A percentile compares a stretch with the other conserved stretches of the same genome.
phyloP scores from a whole-genome alignment of 2,113 vertebrate genomes.

The Nothocercus julius region DNA sequence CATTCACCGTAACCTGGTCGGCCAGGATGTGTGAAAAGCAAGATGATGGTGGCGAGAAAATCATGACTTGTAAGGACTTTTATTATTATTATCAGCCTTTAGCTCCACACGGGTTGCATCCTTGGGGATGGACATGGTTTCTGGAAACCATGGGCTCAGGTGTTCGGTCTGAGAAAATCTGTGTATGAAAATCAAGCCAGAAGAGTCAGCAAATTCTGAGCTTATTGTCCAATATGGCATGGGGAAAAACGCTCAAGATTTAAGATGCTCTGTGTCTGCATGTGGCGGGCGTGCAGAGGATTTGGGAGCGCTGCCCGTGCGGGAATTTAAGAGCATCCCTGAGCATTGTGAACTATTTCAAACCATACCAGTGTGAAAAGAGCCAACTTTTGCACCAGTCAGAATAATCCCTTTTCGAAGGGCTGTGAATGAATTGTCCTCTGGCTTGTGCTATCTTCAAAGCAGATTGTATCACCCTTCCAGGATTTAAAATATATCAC shows the following conservation, averaged over 20 bases:
- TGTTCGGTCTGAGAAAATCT: neutral
- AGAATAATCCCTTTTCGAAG: neutral
- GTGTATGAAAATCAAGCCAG: neutral
- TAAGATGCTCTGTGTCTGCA: neutral
- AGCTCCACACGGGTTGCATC: fast-evolving
- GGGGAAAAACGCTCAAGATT: neutral
- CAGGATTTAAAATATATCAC: neutral
- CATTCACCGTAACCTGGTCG: neutral
- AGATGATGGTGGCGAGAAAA: neutral
- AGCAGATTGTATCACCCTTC: neutral
- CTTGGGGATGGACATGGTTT: neutral
- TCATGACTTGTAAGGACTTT: neutral
- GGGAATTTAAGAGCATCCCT: neutral
- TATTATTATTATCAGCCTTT: neutral
- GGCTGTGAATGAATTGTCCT: neutral
- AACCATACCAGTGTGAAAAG: neutral
- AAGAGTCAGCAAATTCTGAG: neutral
- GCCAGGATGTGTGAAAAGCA: neutral
- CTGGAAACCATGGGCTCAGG: neutral
- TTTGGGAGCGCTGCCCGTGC: neutral
- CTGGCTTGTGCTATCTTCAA: neutral
- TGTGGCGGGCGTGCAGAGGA: neutral
- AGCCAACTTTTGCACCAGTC: neutral
- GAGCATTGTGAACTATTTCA: neutral
- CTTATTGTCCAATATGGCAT: neutral